A percentile compares a stretch with the other conserved stretches of the same genome.
phyloP scores from a whole-genome alignment of 2,113 vertebrate genomes.

The Dasyurus viverrinus region DNA sequence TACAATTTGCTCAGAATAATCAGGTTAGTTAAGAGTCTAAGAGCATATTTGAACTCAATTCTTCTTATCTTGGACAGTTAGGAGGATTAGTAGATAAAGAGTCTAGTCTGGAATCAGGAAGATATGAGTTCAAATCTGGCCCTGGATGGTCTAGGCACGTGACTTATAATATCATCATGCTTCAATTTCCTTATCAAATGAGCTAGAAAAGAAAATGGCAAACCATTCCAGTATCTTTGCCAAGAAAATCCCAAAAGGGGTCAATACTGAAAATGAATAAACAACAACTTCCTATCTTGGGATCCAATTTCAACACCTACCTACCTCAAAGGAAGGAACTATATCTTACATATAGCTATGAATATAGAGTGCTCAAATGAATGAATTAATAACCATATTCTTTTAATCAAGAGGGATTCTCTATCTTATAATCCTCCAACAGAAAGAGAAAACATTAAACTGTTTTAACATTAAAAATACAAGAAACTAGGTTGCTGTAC shows the following conservation, averaged over 20 bases:
- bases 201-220: neutral
- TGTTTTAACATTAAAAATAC: neutral
- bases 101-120: neutral
- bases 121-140: neutral
- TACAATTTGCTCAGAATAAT: neutral
- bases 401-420: neutral
- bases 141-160: neutral
- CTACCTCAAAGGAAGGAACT: neutral
- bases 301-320: neutral
- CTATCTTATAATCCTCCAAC: neutral
- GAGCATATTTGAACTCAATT: neutral
- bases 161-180: neutral
- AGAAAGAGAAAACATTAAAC: neutral
- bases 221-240: neutral
- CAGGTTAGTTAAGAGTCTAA: neutral
- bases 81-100: neutral
- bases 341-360: neutral
- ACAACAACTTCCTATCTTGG: neutral
- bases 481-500: neutral
- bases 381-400: neutral
- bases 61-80: neutral
- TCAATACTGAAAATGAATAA: neutral
- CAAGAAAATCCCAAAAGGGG: neutral
- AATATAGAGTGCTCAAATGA: neutral
- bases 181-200: neutral